Base-by-base conservation (phyloP, 1,140 invertebrate genomes). In the Glossosoma conforme region DNA sequence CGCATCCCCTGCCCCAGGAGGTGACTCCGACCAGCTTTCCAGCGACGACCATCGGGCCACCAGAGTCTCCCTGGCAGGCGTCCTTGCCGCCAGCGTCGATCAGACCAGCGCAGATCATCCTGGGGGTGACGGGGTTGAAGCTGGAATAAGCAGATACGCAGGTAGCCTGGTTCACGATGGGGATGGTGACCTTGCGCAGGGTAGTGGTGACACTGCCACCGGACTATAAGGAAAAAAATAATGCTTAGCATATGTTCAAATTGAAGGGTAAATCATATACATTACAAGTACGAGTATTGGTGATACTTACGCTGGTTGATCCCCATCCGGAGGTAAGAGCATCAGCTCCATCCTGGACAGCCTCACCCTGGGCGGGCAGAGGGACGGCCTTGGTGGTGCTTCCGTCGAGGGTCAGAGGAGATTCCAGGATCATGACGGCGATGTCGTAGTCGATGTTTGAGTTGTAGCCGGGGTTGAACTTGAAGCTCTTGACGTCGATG, bases 91-190 rank as follows among this genome's bases (percentile, higher is more conserved):
- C 48, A 1, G 62, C 37, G 25, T 68, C 67, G 9, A 49, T 4
- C 3, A 17, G 14, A 8, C 85, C 85, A 38, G 86, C 86, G 61
- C 68, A 70, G 10, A 70, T 8, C 66, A 68, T 68, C 14, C 56
- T 59, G 25, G 43, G 47, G 3, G 66, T 68, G 10, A 68, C 72
- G 1, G 47, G 13, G 2, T 59, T 60, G 1, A 59, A 20, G 1
- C 10, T 14, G 6, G 44, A 18, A 17, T 67, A 62, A 10, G 65
- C 51, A 2, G 49, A 14, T 4, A 49, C 54, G 48, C 74, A 77
- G 2, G 19, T 19, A 1, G 30, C 10, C 2, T 21, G 33, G 6
- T 37, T 37, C 1, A 74, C 30, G 10, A 74, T 49, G 0, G 72
- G 71, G 6, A 76, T 36, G n/a, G 62, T 55, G 0, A 72, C 62